Percentiles rank a stretch among this genome's conserved stretches.
phyloP scores from a whole-genome alignment of 2,113 vertebrate genomes.

The Pluvialis apricaria region DNA sequence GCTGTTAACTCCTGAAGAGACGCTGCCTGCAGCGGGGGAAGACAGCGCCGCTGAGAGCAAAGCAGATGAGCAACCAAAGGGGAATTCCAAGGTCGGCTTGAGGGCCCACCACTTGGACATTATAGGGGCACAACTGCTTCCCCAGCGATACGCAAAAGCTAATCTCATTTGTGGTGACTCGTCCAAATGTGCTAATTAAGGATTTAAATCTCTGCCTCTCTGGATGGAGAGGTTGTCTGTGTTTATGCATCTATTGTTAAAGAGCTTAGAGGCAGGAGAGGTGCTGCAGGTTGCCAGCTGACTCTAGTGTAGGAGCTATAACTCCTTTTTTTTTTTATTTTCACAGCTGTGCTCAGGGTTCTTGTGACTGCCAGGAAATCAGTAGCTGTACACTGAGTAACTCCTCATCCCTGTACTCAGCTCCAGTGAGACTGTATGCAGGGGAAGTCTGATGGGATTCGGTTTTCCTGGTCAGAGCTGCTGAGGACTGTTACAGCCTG shows the following conservation, averaged over 20 bases:
- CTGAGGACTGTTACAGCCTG: neutral
- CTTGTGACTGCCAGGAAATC: neutral
- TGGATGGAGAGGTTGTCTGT: neutral
- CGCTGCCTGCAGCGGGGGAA: neutral
- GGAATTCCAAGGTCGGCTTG: constrained; percentile 65
- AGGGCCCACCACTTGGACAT: neutral
- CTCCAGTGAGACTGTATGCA: neutral
- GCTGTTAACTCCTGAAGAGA: neutral
- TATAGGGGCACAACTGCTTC: constrained; percentile 9
- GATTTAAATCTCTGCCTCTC: constrained; percentile 20
- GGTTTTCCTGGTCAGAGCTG: neutral
- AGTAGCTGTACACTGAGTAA: neutral
- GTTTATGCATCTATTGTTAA: neutral
- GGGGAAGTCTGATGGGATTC: neutral
- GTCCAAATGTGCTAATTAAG: constrained; percentile 40
- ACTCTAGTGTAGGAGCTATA: neutral
- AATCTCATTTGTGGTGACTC: neutral
- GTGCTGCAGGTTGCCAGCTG: neutral
- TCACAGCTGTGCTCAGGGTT: neutral
- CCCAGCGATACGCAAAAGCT: neutral
- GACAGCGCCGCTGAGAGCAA: neutral
- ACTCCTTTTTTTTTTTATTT: neutral
- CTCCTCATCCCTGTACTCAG: neutral
- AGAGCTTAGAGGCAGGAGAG: constrained; percentile 4
- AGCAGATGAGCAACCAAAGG: constrained; percentile 18